Evolutionary conservation across 2,113 vertebrate species (phyloP), one percentile per base, ranked within the genome.

Genomic region (Otocyon megalotis): DNA sequence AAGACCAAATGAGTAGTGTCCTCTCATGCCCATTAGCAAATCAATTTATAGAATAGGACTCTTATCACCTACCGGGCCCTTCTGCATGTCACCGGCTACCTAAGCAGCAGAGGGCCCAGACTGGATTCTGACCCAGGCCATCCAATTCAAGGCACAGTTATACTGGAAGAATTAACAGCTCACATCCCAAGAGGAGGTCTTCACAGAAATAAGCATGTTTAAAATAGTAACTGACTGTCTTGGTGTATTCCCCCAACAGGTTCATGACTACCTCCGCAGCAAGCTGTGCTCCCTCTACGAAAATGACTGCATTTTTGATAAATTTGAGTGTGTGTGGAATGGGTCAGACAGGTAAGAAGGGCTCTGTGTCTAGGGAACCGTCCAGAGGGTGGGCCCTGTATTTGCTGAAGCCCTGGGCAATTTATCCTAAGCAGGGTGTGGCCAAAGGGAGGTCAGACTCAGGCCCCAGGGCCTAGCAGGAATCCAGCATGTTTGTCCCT

Each of bases 261-360:
- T 99, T 50, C 99, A 99, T 0, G 99, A 99, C 98, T 99, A 99
- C 98, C 99, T 99, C 98, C 98, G 99, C 92, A 99, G 99, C 98
- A 99, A 99, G 98, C 98, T 99, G 72, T 99, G 99, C 97, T 99
- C 99, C 0, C 99, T 99, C 89, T 99, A 99, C 0, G 99, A 99
- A 99, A 99, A 99, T 0, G 99, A 99, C 98, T 99, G 99, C 99
- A 99, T 99, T 99, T 99, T 99, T 69, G 99, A 99, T 99, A 99
- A 99, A 98, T 99, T 99, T 60, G 99, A 99, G 98, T 99, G 99
- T 32, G 99, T 99, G 87, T 99, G 99, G 99, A 99, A 99, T 14
- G 99, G 99, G 26, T 99, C 99, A 2, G 99, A 99, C 99, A 99
- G 99, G 99, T 99, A 96, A 99, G 99, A 83, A 90, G 43, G 22